Evolutionary conservation across 1,140 invertebrate species (phyloP), one percentile per base, ranked within the genome.

Genomic region (Drosophila dunni): DNA sequence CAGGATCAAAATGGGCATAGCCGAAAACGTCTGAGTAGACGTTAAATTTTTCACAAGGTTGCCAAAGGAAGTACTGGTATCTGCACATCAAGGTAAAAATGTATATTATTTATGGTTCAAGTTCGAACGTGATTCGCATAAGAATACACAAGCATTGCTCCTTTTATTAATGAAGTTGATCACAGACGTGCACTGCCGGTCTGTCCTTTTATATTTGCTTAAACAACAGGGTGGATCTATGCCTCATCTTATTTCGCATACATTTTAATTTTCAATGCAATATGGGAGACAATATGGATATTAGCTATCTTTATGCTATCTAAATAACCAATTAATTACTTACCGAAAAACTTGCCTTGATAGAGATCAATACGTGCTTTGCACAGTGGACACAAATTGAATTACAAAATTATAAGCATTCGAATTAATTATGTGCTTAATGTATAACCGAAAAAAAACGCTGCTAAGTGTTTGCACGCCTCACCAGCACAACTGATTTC

Each of bases 41-140:
- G 54, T 50, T 40, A 79, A 82, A 82, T 79, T 69, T 72, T 82
- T 79, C 79, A 68, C 83, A 86, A 88, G 82, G 75, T 70, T 63
- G 46, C 51, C 48, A 71, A 88, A 74, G 72, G 63, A 61, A 74
- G 73, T 77, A 29, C 45, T 0, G 24, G 24, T 34, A 40, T 56
- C 29, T 67, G 62, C 40, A 63, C 34, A 63, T 45, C 24, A 38
- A 45, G 17, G 29, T 29, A 79, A 88, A 85, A 83, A 61, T 71
- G 58, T 65, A 65, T 75, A 89, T 83, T 84, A 89, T 88, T 88
- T 83, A 88, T 88, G 80, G 67, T 74, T 77, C 50, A 74, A 77
- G 54, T 72, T 63, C 45, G 65, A 65, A 75, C 77, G 83, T 89
- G 84, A 36, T 61, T 50, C 53, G 83, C 72, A 89, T 88, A 20